phyloP scores from a whole-genome alignment of 1,140 invertebrate genomes.

The Drosophila ercepeae region DNA sequence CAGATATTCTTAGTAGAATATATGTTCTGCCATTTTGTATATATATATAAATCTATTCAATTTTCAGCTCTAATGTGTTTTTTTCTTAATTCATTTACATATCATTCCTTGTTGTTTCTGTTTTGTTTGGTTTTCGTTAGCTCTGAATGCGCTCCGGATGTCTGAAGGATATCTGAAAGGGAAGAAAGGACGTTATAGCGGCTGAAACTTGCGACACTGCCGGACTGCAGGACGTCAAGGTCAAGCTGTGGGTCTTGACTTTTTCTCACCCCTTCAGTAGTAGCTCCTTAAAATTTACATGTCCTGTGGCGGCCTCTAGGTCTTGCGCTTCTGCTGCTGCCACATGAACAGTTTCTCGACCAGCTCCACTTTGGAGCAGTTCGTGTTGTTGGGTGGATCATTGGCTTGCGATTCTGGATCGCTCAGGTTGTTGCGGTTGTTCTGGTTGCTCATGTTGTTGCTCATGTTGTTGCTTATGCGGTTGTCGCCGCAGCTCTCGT shows the following conservation, averaged over 20 bases:
- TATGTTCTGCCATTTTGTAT: constrained; percentile 4
- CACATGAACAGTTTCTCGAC: constrained; percentile 72
- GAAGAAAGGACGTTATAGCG: constrained; percentile 9
- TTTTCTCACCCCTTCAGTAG: constrained; percentile 60
- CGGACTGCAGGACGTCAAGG: not conserved
- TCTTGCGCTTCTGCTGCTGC: constrained; percentile 73
- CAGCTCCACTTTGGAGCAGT: constrained; percentile 71
- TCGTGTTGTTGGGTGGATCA: constrained; percentile 53
- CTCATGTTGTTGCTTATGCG: constrained; percentile 26
- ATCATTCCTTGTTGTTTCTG: constrained; percentile 28
- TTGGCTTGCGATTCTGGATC: constrained; percentile 37
- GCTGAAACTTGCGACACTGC: not conserved
- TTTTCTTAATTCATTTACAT: constrained; percentile 53
- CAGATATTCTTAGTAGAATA: constrained; percentile 4
- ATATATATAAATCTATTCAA: constrained; percentile 66
- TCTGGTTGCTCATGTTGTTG: constrained; percentile 29
- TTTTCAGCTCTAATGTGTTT: constrained; percentile 72
- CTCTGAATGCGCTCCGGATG: constrained; percentile 35
- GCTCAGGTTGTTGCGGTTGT: constrained; percentile 35
- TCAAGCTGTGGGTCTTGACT: too few species aligned
- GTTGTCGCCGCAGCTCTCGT: constrained; percentile 15
- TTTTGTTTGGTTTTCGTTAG: constrained; percentile 61
- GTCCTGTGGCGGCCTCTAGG: constrained; percentile 28
- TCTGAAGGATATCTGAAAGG: constrained; percentile 65
- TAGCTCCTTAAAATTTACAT: constrained; percentile 42